Evolutionary conservation across 2,113 vertebrate genomes (phyloP), one percentile per base, ranked within the genome.

Genomic region (Nannobrachium achirus): DNA sequence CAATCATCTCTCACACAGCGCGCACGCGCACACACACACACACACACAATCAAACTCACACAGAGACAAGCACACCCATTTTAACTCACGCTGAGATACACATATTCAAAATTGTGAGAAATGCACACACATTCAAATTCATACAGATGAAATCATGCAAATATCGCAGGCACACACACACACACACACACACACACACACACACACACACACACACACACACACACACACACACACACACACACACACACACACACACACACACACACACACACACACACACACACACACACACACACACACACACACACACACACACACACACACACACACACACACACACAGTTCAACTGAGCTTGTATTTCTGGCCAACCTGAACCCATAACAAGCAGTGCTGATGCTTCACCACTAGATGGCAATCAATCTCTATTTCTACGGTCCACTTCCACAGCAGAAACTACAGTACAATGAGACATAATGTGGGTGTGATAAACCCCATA

Each of bases 351-450:
- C 42, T 4, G 1, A 16, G n/a, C 4, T 25, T 25, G 20, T 25
- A 25, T 25, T 25, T 25, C 20, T 25, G 20, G 20, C 20, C 20
- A 25, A 25, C 4, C n/a, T n/a, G n/a, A n/a, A n/a, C n/a, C n/a
- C n/a, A 40, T 33, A 0, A 1, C 62, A 18, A 1, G 67, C 44
- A 89, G 66, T 75, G 56, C 53, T 25, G 4, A 6, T 18, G 10
- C 62, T 10, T 73, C 62, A 69, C 91, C 91, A 90, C 57, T 78
- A 86, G 90, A 75, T 84, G 91, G 90, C 81, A 87, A 76, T 66
- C 77, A 87, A 75, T 79, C 80, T 69, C 83, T 71, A 71, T 16
- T 40, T n/a, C 13, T 78, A 53, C 58, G 63, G 55, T 44, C 33
- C 33, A 10, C 61, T 53, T 53, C 46, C 40, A 11, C n/a, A n/a